These are phyloP conservation scores for Drosophila mauritiana DNA, from an alignment of 1,140 invertebrate genomes.

Conservation along the genomic window DNA sequence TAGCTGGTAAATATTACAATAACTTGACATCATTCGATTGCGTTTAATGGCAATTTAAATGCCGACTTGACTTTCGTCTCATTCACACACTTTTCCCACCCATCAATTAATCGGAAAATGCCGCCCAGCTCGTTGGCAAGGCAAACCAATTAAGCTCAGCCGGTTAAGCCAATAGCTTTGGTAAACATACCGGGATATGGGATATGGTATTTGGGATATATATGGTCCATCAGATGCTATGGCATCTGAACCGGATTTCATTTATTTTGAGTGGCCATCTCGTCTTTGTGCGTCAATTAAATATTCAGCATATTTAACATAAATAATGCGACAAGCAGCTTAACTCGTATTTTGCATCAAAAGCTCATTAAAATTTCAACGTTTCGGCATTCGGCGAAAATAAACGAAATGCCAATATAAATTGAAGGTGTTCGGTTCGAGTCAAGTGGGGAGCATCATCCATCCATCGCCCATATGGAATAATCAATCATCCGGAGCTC, in stretches of 20 bases:
- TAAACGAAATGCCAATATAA: slow-evolving; percentile 4
- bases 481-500: slow-evolving; percentile 47
- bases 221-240: neutral
- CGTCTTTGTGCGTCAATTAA: slow-evolving; percentile 2
- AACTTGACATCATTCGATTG: neutral
- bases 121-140: neutral
- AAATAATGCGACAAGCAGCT: slow-evolving; percentile 62
- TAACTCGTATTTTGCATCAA: slow-evolving; percentile 53
- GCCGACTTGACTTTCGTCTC: neutral
- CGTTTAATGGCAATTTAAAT: slow-evolving; percentile 1
- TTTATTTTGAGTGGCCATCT: neutral
- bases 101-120: slow-evolving; percentile 27
- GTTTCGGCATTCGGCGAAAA: neutral
- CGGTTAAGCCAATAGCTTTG: slow-evolving; percentile 32
- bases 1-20: slow-evolving; percentile 3
- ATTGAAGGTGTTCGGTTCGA: slow-evolving; percentile 7
- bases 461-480: neutral
- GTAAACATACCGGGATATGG: slow-evolving; percentile 2
- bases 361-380: slow-evolving; percentile 20
- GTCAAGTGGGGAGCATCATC: neutral
- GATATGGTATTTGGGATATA: neutral
- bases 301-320: slow-evolving; percentile 63
- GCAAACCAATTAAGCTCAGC: slow-evolving; percentile 36
- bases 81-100: neutral
- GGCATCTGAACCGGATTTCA: neutral